These are phyloP conservation scores for Serrognathus titanus DNA, from an alignment of 2,888 invertebrate genomes.

Conservation along the genomic window DNA sequence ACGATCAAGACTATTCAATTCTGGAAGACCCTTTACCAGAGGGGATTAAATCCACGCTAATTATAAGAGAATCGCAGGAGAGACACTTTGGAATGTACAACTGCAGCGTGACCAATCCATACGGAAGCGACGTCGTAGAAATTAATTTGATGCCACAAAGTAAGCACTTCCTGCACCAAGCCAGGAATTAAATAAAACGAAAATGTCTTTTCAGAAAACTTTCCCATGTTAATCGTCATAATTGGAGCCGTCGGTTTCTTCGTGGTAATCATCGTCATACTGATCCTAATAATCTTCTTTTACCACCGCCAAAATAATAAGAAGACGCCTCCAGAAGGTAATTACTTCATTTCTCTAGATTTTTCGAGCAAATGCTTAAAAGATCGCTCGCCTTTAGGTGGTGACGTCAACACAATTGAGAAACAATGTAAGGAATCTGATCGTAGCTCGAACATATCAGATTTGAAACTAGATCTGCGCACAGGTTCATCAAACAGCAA, in stretches of 20 bases:
- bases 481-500: slow-evolving; percentile 79
- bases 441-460: slow-evolving; percentile 88
- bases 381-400: slow-evolving; percentile 22
- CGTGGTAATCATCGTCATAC: slow-evolving; percentile 77
- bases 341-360: neutral
- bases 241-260: slow-evolving; percentile 85
- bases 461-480: slow-evolving; percentile 83
- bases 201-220: slow-evolving; percentile 59
- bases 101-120: slow-evolving; percentile 88
- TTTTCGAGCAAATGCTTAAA: neutral
- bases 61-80: slow-evolving; percentile 80
- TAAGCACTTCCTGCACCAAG: slow-evolving; percentile 55
- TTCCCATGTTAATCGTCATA: slow-evolving; percentile 76
- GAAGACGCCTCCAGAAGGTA: slow-evolving; percentile 51
- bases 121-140: slow-evolving; percentile 79
- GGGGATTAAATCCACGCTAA: slow-evolving; percentile 81
- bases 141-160: slow-evolving; percentile 84
- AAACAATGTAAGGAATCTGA: slow-evolving; percentile 74
- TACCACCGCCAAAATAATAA: slow-evolving; percentile 68
- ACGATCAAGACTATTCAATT: slow-evolving; percentile 70
- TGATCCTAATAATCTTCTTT: slow-evolving; percentile 79
- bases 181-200: neutral
- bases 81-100: slow-evolving; percentile 90
- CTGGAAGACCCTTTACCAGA: slow-evolving; percentile 72
- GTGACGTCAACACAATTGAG: slow-evolving; percentile 54